Conservation (phyloP, 2,888 invertebrate species). For the Eupithecia subfuscata region DNA sequence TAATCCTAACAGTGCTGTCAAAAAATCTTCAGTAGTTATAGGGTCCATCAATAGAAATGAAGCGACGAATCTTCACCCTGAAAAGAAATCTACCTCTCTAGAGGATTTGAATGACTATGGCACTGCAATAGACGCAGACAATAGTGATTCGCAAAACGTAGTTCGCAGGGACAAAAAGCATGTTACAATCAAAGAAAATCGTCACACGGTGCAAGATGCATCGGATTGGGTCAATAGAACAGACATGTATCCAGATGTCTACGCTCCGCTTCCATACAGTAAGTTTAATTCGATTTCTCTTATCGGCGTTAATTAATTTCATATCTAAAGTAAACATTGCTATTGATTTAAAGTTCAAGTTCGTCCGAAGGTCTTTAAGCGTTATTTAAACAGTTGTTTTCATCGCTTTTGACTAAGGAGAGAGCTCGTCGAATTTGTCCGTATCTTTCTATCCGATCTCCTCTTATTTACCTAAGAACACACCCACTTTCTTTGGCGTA, state of each 20-base stretch:
- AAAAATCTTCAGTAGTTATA: constrained; percentile 39
- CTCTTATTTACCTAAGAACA: neutral
- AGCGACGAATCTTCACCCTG: constrained; percentile 19
- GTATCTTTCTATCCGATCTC: neutral
- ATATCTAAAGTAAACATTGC: constrained; percentile 3
- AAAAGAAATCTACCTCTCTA: constrained; percentile 33
- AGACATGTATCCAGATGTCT: constrained; percentile 88
- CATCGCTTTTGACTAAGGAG: neutral
- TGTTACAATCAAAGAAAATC: constrained; percentile 57
- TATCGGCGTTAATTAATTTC: constrained; percentile 6
- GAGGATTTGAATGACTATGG: constrained; percentile 38
- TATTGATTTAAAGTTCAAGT: constrained; percentile 7
- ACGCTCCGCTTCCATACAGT: constrained; percentile 91
- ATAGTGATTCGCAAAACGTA: constrained; percentile 48
- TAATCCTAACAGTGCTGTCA: constrained; percentile 35
- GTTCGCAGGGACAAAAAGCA: constrained; percentile 53
- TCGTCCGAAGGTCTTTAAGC: neutral
- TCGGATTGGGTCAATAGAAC: constrained; percentile 76
- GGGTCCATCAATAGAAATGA: constrained; percentile 36
- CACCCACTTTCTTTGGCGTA: neutral
- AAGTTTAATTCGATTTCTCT: constrained; percentile 74
- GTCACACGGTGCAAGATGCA: constrained; percentile 72
- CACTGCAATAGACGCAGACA: constrained; percentile 43
- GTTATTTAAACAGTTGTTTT: neutral
- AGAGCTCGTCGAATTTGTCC: neutral